Evolutionary conservation across 2,888 invertebrate species (phyloP).

Genomic region (Machimus atricapillus): DNA sequence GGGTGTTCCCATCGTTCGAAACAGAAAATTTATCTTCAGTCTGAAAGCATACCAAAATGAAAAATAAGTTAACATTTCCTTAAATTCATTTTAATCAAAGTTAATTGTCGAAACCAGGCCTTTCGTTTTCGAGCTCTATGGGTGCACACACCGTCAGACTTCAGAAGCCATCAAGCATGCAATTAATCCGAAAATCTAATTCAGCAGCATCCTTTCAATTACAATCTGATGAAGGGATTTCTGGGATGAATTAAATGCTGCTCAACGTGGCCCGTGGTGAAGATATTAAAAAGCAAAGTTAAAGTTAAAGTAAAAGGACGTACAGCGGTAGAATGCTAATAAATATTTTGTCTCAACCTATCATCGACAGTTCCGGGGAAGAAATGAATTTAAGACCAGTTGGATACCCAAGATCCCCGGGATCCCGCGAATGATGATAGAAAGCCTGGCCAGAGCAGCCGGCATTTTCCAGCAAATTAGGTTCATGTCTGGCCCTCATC

Average conservation of each 20-base stretch:
- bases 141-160: not conserved
- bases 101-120: not conserved
- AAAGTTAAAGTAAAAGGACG: not conserved
- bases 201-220: not conserved
- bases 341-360: not conserved
- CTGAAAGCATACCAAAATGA: slow-evolving; percentile 50
- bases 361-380: not conserved
- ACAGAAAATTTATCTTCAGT: slow-evolving; percentile 63
- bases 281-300: not conserved
- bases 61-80: not conserved
- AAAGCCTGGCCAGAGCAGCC: not conserved
- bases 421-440: not conserved
- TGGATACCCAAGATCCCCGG: not conserved
- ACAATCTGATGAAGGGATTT: not conserved
- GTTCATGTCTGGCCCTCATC: not conserved
- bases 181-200: not conserved
- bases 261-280: not conserved
- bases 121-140: not conserved
- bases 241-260: not conserved
- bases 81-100: slow-evolving; percentile 3
- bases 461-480: not conserved
- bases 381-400: not conserved
- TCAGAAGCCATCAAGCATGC: not conserved
- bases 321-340: not conserved
- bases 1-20: slow-evolving; percentile 54